phyloP scores from a whole-genome alignment of 2,888 invertebrate species.

The Cordilura impudica region DNA sequence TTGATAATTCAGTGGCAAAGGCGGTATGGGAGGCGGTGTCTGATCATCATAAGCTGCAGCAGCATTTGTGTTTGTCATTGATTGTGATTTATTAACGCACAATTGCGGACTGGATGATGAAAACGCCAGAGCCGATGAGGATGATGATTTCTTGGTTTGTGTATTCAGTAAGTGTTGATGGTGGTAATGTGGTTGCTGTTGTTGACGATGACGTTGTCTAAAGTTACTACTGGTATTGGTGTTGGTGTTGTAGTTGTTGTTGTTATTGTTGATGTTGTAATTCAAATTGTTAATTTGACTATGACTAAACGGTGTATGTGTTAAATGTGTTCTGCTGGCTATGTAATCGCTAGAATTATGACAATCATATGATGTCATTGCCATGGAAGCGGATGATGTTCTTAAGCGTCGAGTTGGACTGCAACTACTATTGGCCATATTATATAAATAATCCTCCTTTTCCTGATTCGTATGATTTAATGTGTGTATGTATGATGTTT shows the following conservation, averaged over 20 bases:
- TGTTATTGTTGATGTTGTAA: conserved; percentile 42
- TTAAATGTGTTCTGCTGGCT: conserved; percentile 39
- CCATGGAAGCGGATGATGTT: conserved; percentile 63
- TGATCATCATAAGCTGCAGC: conserved; percentile 76
- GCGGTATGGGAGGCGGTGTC: conserved; percentile 84
- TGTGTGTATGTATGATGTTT: not conserved
- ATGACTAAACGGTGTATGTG: conserved; percentile 52
- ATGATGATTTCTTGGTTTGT: conserved; percentile 53
- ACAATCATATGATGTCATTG: conserved; percentile 70
- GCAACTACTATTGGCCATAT: conserved; percentile 57
- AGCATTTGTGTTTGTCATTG: conserved; percentile 57
- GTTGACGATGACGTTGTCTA: conserved; percentile 63
- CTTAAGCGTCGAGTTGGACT: conserved; percentile 59
- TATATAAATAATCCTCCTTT: conserved; percentile 67
- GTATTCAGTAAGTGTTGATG: conserved; percentile 41
- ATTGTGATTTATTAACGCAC: conserved; percentile 71
- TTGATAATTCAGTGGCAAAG: conserved; percentile 82
- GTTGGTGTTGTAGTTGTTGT: conserved; percentile 30
- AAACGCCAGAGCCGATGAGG: conserved; percentile 65
- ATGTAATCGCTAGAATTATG: conserved; percentile 70
- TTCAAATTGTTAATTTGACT: conserved; percentile 52
- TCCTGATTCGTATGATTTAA: conserved; percentile 65
- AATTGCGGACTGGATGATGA: conserved; percentile 77
- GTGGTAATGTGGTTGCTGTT: conserved; percentile 49
- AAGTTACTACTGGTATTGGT: conserved; percentile 36